These are phyloP conservation scores for Siphamia tubifer DNA, from an alignment of 2,113 vertebrate species.

Conservation along the genomic window DNA sequence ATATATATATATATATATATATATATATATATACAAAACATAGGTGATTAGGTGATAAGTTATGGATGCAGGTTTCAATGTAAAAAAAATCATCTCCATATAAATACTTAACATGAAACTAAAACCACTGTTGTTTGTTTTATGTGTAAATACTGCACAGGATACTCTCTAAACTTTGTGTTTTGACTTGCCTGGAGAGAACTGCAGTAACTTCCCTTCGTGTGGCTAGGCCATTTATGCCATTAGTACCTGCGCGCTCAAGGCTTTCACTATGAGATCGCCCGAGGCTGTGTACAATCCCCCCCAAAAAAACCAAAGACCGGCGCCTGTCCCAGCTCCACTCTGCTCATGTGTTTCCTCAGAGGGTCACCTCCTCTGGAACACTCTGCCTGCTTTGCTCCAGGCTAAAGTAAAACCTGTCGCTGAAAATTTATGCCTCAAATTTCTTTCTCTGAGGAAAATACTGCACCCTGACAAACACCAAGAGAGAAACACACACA, in stretches of 20 bases:
- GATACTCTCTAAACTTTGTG: not conserved
- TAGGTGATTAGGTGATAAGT: too few species aligned
- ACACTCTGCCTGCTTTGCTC: not conserved
- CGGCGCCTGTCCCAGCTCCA: not conserved
- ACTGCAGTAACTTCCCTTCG: not conserved
- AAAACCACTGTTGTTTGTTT: too few species aligned
- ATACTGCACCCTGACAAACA: not conserved
- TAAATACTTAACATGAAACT: too few species aligned
- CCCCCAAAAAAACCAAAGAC: not conserved
- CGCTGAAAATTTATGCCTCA: constrained; percentile 10
- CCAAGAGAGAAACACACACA: not conserved
- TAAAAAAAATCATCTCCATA: too few species aligned
- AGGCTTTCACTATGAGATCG: not conserved
- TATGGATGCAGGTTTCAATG: too few species aligned
- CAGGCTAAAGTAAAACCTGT: not conserved
- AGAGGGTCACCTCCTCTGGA: not conserved
- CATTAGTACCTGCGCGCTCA: not conserved
- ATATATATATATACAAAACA: too few species aligned
- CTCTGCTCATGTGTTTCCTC: not conserved
- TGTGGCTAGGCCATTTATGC: not conserved
- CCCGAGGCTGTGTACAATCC: constrained; percentile 7
- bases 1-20: too few species aligned
- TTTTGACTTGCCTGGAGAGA: not conserved
- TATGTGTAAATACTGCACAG: too few species aligned
- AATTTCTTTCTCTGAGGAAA: constrained; percentile 19